These are phyloP conservation scores for Macrostomum lignano DNA, from an alignment of 1,140 invertebrate species.

Conservation along the genomic window DNA sequence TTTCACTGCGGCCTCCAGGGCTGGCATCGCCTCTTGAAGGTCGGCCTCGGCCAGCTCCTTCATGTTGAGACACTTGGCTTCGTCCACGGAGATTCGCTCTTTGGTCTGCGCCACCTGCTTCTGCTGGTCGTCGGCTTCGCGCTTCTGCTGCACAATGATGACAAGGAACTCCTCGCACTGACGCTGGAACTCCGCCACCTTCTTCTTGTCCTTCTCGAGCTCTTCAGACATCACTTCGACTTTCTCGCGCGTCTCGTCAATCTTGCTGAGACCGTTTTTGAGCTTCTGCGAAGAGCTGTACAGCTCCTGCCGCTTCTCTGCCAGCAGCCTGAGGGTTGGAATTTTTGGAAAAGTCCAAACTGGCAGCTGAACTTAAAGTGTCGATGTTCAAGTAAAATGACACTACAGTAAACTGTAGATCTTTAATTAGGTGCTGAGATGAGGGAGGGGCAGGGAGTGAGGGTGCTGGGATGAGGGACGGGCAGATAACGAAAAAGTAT, in stretches of 20 bases:
- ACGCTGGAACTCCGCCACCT: conserved; percentile 39
- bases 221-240: conserved; percentile 45
- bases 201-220: conserved; percentile 42
- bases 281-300: conserved; percentile 40
- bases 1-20: conserved; percentile 46
- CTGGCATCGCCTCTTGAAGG: conserved; percentile 49
- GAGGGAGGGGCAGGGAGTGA: no score
- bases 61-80: conserved; percentile 44
- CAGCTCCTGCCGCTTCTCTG: conserved; percentile 39
- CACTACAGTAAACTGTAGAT: no score
- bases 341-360: no score
- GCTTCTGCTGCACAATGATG: conserved; percentile 42
- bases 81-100: conserved; percentile 43
- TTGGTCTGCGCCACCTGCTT: conserved; percentile 25
- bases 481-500: no score
- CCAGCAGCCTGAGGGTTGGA: conserved; percentile 35
- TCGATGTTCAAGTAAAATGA: no score
- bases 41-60: conserved; percentile 47
- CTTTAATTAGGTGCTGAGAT: not conserved
- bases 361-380: no score
- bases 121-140: conserved; percentile 44
- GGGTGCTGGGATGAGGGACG: no score
- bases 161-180: conserved; percentile 44
- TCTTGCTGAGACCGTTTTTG: conserved; percentile 42
- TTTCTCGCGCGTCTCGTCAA: conserved; percentile 40